These are phyloP conservation scores for Pollenia amentaria DNA, from an alignment of 2,888 invertebrate species.

Conservation along the genomic window DNA sequence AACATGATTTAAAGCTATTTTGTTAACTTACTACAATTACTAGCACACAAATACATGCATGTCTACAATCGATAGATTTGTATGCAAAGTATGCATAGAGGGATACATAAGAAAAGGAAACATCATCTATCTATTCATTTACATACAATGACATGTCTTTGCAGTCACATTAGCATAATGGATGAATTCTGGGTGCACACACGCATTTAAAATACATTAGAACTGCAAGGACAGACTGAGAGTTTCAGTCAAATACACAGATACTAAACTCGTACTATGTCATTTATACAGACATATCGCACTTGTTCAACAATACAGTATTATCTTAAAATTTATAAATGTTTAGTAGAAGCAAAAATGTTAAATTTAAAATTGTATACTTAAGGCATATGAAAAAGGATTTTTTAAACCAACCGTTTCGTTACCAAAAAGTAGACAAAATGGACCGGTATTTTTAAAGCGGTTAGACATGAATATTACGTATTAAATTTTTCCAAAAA, in stretches of 20 bases:
- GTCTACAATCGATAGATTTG: not conserved
- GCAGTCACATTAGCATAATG: constrained; percentile 80
- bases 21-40: constrained; percentile 11
- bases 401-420: too few species aligned
- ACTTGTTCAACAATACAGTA: not conserved
- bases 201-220: constrained; percentile 79
- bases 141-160: constrained; percentile 64
- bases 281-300: not conserved
- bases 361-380: too few species aligned
- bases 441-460: too few species aligned
- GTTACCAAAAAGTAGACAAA: too few species aligned
- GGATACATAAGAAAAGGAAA: constrained; percentile 31
- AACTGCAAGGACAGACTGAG: constrained; percentile 75
- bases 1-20: constrained; percentile 60
- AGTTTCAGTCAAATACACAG: constrained; percentile 2
- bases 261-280: constrained; percentile 1
- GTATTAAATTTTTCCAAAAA: too few species aligned
- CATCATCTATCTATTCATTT: constrained; percentile 60
- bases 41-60: not conserved
- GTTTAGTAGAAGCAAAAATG: not conserved
- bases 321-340: not conserved
- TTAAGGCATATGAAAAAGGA: too few species aligned
- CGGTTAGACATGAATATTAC: too few species aligned
- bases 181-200: constrained; percentile 79
- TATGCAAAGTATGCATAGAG: not conserved